Evolutionary conservation across 2,888 invertebrate species (phyloP).

Genomic region (Pelosia muscerda): DNA sequence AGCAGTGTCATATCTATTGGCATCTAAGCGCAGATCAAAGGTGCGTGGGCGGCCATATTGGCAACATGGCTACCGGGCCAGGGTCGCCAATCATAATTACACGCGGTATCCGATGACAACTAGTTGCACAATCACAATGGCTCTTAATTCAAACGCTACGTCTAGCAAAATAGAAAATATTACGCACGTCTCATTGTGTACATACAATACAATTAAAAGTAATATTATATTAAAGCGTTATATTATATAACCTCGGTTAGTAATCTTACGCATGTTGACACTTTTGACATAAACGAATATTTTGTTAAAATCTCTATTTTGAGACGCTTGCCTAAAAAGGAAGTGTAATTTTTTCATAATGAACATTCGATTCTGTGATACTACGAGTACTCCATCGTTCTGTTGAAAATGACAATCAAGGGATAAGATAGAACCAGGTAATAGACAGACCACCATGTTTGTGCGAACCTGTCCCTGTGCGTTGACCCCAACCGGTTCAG

Average conservation of each 20-base stretch:
- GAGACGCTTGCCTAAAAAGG: too few species aligned
- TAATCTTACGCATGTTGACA: background rate
- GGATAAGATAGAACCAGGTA: too few species aligned
- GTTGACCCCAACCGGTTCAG: slow-evolving; percentile 7
- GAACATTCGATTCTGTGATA: too few species aligned
- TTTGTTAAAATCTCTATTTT: too few species aligned
- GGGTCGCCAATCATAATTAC: slow-evolving; percentile 61
- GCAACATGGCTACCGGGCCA: slow-evolving; percentile 63
- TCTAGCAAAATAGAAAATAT: slow-evolving; percentile 14
- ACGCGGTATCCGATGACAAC: slow-evolving; percentile 61
- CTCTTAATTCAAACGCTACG: slow-evolving; percentile 42
- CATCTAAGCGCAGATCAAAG: slow-evolving; percentile 43
- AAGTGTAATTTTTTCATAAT: too few species aligned
- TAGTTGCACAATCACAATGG: slow-evolving; percentile 52
- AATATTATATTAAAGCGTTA: background rate
- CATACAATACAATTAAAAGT: background rate
- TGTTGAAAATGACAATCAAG: too few species aligned
- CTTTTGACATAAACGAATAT: too few species aligned
- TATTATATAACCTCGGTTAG: background rate
- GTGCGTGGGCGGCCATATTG: slow-evolving; percentile 58
- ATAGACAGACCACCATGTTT: background rate
- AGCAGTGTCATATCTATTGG: slow-evolving; percentile 45
- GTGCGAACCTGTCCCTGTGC: slow-evolving; percentile 5
- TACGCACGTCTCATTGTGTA: background rate
- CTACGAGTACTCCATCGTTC: too few species aligned